phyloP scores from a whole-genome alignment of 2,888 invertebrate genomes.

The Selenia dentaria region DNA sequence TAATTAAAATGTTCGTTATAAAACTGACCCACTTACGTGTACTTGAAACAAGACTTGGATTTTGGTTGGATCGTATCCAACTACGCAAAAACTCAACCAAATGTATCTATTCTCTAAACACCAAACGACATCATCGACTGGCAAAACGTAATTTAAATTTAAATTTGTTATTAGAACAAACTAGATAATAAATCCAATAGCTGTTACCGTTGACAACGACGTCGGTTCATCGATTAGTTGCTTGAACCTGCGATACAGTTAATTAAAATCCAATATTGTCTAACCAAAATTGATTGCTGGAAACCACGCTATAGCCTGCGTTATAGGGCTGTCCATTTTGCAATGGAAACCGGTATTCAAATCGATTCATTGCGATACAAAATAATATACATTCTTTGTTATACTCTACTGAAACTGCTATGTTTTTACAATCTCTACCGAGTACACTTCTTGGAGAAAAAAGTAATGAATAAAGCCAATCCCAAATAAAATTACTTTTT shows the following conservation, averaged over 20 bases:
- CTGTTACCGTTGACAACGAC: constrained; percentile 53
- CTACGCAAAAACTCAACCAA: too few relatives aligned
- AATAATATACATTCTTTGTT: too few relatives aligned
- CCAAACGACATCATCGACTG: constrained; percentile 10
- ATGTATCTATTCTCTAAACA: not conserved
- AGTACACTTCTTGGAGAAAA: too few relatives aligned
- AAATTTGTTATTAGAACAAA: constrained; percentile 34
- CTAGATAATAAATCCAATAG: constrained; percentile 49
- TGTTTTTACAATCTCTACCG: too few relatives aligned
- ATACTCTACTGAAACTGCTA: too few relatives aligned
- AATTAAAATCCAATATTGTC: constrained; percentile 84
- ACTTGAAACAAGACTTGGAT: too few relatives aligned
- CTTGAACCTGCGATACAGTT: constrained; percentile 68
- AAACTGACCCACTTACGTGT: too few relatives aligned
- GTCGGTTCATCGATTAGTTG: constrained; percentile 61
- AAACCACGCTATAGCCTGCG: constrained; percentile 50
- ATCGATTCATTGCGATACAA: not conserved
- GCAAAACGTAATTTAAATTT: constrained; percentile 42
- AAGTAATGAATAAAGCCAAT: too few relatives aligned
- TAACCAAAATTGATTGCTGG: constrained; percentile 81
- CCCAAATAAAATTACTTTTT: too few relatives aligned
- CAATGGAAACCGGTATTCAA: not conserved
- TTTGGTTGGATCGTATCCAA: too few relatives aligned
- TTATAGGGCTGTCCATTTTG: constrained; percentile 4
- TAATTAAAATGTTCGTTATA: too few relatives aligned